A percentile compares a stretch with the other conserved stretches of the same genome.
These are phyloP conservation scores for Epirrhoe tristata DNA, from an alignment of 2,888 invertebrate genomes.

Conservation along the genomic window DNA sequence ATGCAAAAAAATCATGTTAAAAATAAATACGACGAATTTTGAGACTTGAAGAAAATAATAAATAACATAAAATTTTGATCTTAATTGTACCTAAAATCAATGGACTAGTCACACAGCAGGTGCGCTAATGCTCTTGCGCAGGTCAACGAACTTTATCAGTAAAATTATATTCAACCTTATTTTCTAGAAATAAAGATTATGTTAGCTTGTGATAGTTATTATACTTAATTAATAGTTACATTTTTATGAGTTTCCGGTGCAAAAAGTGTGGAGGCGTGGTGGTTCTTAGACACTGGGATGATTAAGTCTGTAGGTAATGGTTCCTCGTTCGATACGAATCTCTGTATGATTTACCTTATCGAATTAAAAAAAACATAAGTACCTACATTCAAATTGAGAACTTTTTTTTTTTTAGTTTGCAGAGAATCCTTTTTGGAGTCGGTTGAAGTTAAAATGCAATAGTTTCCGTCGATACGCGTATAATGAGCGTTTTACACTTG, in stretches of 20 bases:
- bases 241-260: constrained; percentile 33
- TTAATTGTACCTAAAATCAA: constrained; percentile 43
- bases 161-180: constrained; percentile 25
- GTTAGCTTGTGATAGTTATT: neutral
- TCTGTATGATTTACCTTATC: neutral
- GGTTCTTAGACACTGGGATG: neutral
- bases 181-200: constrained; percentile 4
- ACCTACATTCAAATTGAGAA: too few species aligned
- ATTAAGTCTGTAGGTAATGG: neutral
- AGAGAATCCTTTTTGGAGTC: too few species aligned
- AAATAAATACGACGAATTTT: too few species aligned
- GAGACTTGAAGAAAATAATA: neutral
- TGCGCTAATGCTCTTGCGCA: constrained; percentile 57
- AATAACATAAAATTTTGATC: constrained; percentile 5
- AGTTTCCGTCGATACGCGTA: too few species aligned
- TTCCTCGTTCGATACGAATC: neutral
- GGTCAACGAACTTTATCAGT: constrained; percentile 49
- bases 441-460: too few species aligned
- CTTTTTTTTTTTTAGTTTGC: too few species aligned
- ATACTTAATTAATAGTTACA: constrained; percentile 16
- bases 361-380: too few species aligned
- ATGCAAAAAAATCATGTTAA: too few species aligned
- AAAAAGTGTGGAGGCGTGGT: constrained; percentile 23
- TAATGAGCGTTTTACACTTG: too few species aligned
- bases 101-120: constrained; percentile 39